phyloP scores from a whole-genome alignment of 37 sponge, comb jelly and placozoan genomes.

The Beroe ovata region DNA sequence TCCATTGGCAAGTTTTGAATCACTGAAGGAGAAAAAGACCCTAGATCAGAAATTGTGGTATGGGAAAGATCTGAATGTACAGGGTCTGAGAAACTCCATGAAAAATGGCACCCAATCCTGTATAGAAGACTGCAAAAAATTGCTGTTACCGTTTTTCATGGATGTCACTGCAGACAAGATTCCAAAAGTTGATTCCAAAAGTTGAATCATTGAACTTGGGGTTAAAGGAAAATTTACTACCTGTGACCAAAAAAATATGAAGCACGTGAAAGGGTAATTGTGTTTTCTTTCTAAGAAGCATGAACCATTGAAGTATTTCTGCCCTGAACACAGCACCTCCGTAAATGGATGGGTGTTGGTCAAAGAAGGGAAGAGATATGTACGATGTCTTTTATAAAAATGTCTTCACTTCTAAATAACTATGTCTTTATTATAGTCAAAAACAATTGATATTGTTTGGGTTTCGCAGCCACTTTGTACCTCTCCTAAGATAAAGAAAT shows the following conservation, averaged over 20 bases:
- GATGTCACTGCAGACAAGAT: background rate
- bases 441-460: no score
- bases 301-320: background rate
- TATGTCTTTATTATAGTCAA: no score
- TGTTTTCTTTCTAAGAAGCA: background rate
- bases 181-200: background rate
- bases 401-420: background rate
- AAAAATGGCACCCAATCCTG: background rate
- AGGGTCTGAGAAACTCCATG: background rate
- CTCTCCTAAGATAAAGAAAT: no score
- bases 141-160: background rate
- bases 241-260: background rate
- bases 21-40: background rate
- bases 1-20: background rate
- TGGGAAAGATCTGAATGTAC: background rate
- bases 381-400: background rate
- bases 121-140: background rate
- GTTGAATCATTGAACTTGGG: background rate
- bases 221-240: background rate
- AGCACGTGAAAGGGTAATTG: background rate
- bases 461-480: no score
- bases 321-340: background rate
- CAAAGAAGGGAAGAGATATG: background rate
- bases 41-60: background rate
- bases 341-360: background rate